Conservation (phyloP, 2,113 vertebrate genomes). For the Melanerpes formicivorus region DNA sequence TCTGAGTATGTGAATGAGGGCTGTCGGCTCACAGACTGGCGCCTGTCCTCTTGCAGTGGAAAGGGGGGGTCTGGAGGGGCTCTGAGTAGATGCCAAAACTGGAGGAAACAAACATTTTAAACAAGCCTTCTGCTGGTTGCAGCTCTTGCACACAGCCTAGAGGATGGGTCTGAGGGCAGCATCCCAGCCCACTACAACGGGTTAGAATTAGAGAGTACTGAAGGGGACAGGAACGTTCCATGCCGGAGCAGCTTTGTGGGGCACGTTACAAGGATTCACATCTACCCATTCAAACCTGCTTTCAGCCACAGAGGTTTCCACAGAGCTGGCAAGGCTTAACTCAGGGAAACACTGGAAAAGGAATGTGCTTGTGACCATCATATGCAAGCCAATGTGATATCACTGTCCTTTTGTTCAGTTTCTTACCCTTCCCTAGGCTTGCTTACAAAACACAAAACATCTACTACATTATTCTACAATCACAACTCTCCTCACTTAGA, state of each 20-base stretch:
- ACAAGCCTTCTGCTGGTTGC: constrained; percentile 2
- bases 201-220: not conserved
- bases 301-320: constrained; percentile 55
- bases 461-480: not conserved
- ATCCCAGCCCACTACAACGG: not conserved
- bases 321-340: constrained; percentile 31
- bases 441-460: constrained; percentile 9
- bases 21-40: constrained; percentile 95
- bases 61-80: constrained; percentile 55
- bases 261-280: not conserved
- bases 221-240: constrained; percentile 16
- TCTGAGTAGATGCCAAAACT: constrained; percentile 82
- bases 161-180: not conserved
- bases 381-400: constrained; percentile 28
- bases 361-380: constrained; percentile 59
- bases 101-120: constrained; percentile 36
- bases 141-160: not conserved
- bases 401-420: constrained; percentile 44
- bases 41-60: constrained; percentile 82
- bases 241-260: constrained; percentile 14
- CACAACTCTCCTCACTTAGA: not conserved
- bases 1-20: constrained; percentile 97
- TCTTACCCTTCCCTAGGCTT: constrained; percentile 1
- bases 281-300: constrained; percentile 43
- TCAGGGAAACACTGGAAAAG: constrained; percentile 24